Evolutionary conservation across 2,113 vertebrate species (phyloP), one percentile per base, ranked within the genome.

Genomic region (Paracanthobrama guichenoti): DNA sequence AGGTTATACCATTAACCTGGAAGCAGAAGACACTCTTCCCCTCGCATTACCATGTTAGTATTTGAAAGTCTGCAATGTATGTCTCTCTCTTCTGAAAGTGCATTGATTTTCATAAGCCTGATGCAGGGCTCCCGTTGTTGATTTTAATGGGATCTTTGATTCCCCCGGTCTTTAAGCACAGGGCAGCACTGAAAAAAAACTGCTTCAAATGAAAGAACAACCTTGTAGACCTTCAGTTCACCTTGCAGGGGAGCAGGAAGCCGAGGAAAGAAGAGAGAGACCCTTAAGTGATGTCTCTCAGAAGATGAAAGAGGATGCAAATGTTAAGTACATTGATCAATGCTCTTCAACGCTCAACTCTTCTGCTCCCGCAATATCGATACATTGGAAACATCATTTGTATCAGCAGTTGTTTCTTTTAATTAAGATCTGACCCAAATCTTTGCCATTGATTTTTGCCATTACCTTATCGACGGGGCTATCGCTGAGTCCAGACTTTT

Each of bases 361-460:
- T 74, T 90, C 74, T 89, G 90, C 92, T 93, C 89, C 78, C 62
- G 26, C 84, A 55, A 85, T 93, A 91, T 96, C 95, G 94, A 95
- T 96, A 95, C 93, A 96, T 95, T 92, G 93, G 94, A 96, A 97
- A 96, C 92, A 93, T 94, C 94, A 96, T 97, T 98, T 97, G 96
- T 97, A 96, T 96, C 95, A 96, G 95, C 94, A 93, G 95, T 94
- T 96, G 95, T 96, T 97, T 96, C 95, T 97, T 71, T 96, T 97
- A 97, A 98, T 97, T 97, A 97, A 97, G 96, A 97, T 95, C 93
- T 95, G 92, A 92, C 91, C 90, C 91, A 95, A 95, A 95, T 96
- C 96, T 95, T 95, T 95, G 91, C 76, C 92, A 96, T 96, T 87
- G 96, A 97, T 96, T 93, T 85, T 89, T 93, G 92, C 91, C 94